Base-by-base conservation (phyloP, 2,797 vertebrate species). In the Sebastes umbrosus region DNA sequence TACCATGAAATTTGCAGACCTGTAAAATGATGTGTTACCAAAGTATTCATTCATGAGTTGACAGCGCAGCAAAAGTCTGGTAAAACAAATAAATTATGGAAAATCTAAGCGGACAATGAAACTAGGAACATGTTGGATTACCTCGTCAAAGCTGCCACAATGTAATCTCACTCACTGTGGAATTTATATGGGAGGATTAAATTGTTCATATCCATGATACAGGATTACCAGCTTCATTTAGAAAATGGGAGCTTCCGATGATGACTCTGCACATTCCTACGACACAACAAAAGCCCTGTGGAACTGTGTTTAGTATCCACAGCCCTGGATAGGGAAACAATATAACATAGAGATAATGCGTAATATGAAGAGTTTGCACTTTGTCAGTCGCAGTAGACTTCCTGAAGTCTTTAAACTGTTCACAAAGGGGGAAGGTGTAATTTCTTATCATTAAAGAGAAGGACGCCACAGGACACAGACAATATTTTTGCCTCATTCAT, bases 201-300 rank as follows among this genome's bases (percentile, higher is more conserved):
- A 57, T 5, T 5, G 46, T 71, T 81, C 79, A 34, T 57, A 43
- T 75, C 74, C 34, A 46, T 68, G 77, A 79, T 72, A 80, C 31
- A 12, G 65, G 84, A 81, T 89, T 73, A 83, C 3, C 57, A 58
- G 60, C 60, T 78, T 84, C 43, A 87, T 88, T 82, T 75, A 32
- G 77, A 20, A 73, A 87, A 83, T 50, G 71, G 57, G 14, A 4
- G 67, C 22, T 31, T 73, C 11, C 18, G 29, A 34, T 24, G 34
- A 73, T 59, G 77, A 76, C 73, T 63, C 67, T 27, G 70, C 60
- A 78, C 73, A 82, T 55, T 25, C 5, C 18, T 27, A 29, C 10
- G 32, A 36, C 34, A 27, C 55, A 46, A 34, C 39, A 27, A 58
- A 74, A 79, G 60, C 71, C 34, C 66, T 57, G n/a, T 16, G 46